Conservation (phyloP, 1,140 invertebrate species). For the Drosophila lacteicornis region DNA sequence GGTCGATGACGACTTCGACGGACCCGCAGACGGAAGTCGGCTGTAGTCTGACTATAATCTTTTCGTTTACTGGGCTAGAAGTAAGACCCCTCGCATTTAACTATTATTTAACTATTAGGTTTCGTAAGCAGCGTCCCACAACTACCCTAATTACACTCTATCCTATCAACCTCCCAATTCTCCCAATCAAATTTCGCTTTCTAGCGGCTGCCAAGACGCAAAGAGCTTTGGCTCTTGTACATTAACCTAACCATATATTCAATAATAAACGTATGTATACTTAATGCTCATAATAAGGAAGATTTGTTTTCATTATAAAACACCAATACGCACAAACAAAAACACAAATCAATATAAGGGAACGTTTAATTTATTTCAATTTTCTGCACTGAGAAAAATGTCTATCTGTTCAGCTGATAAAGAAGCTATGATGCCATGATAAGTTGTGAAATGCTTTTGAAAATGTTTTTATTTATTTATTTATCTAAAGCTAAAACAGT, state of each 20-base stretch:
- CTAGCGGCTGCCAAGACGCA: conserved; percentile 17
- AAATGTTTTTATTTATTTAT: no score
- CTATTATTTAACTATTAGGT: conserved; percentile 4
- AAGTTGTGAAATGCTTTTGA: no score
- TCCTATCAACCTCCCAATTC: conserved; percentile 1
- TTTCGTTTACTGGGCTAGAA: conserved; percentile 31
- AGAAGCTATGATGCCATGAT: no score
- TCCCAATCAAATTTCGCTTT: not conserved
- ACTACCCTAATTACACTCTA: conserved; percentile 21
- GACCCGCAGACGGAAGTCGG: conserved; percentile 31
- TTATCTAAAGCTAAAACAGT: no score
- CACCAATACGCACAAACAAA: no score
- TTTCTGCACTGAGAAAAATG: no score
- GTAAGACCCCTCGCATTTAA: conserved; percentile 63
- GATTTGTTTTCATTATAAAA: not conserved
- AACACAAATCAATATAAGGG: no score
- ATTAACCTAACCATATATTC: conserved; percentile 10
- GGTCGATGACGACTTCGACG: conserved; percentile 6
- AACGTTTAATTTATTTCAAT: no score
- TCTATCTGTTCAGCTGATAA: no score
- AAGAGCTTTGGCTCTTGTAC: conserved; percentile 30
- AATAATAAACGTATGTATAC: conserved; percentile 6
- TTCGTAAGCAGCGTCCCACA: conserved; percentile 24
- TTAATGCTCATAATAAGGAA: not conserved
- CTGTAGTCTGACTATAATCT: conserved; percentile 62